phyloP scores from a whole-genome alignment of 2,888 invertebrate genomes.

The Drosophila greeni region DNA sequence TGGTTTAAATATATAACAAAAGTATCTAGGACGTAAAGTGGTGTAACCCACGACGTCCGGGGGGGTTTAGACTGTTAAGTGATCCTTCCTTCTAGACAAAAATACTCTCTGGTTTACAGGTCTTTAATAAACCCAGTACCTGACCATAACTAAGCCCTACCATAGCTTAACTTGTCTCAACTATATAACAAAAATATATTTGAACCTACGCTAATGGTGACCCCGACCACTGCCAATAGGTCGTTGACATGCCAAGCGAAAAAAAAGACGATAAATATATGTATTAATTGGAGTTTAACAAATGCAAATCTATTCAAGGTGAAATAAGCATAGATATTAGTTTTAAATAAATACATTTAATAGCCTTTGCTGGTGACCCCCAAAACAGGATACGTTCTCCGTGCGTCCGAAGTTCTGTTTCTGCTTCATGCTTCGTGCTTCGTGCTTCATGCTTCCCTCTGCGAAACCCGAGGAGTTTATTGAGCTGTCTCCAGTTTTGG shows the following conservation, averaged over 20 bases:
- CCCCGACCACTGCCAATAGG: conserved; percentile 16
- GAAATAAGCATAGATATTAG: not conserved
- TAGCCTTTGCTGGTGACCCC: conserved; percentile 9
- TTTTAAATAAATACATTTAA: conserved; percentile 1
- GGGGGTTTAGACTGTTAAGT: not conserved
- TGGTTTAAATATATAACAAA: not conserved
- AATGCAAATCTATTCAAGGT: conserved; percentile 11
- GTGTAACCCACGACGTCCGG: not conserved
- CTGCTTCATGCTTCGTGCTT: not conserved
- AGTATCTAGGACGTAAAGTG: not conserved
- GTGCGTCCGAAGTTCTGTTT: not conserved
- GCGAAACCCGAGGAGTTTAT: conserved; percentile 11
- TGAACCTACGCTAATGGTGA: not conserved
- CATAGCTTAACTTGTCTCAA: not conserved
- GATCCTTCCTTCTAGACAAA: not conserved
- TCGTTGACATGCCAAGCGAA: conserved; percentile 19
- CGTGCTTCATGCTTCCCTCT: not conserved
- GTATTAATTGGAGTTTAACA: conserved; percentile 1
- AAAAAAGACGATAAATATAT: not conserved
- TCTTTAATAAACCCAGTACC: not conserved
- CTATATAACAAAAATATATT: not conserved
- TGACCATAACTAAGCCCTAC: not conserved
- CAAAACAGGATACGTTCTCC: conserved; percentile 7
- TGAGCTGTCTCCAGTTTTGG: conserved; percentile 24
- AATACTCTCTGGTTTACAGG: not conserved